Percentiles rank a stretch among this genome's conserved stretches.
Conservation (phyloP, 1,140 invertebrate genomes). For the Plutomurus gul region DNA sequence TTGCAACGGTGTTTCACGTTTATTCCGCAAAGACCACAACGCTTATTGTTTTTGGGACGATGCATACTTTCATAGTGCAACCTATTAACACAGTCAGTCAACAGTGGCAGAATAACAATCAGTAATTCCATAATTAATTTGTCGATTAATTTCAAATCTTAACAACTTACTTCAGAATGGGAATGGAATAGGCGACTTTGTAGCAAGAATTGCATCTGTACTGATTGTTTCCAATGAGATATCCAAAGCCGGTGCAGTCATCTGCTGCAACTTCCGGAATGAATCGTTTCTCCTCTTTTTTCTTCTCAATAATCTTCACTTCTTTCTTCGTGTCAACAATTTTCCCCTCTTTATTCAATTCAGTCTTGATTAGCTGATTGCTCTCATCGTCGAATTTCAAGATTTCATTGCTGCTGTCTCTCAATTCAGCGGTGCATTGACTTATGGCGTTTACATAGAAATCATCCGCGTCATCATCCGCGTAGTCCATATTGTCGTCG, state of each 20-base stretch:
- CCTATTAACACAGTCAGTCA: no score
- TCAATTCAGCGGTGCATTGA: background rate
- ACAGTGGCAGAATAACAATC: no score
- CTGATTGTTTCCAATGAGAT: background rate
- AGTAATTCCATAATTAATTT: no score
- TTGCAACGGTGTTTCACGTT: background rate
- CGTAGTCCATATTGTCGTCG: background rate
- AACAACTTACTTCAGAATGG: background rate
- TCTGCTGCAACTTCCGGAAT: background rate
- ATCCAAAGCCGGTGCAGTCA: background rate
- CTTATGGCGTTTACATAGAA: background rate
- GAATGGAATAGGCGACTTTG: background rate
- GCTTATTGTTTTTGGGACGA: background rate
- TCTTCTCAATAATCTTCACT: no score
- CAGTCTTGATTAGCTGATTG: background rate
- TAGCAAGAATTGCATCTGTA: slow-evolving; percentile 15
- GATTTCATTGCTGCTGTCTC: background rate
- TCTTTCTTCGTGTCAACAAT: no score
- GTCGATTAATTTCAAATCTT: no score
- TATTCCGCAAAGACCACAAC: background rate
- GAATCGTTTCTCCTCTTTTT: no score
- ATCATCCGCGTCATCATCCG: background rate
- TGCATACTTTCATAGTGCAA: background rate
- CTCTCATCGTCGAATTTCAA: background rate
- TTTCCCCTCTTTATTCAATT: no score